Conservation (phyloP, 2,797 vertebrate species). For the Myotis findleyi region DNA sequence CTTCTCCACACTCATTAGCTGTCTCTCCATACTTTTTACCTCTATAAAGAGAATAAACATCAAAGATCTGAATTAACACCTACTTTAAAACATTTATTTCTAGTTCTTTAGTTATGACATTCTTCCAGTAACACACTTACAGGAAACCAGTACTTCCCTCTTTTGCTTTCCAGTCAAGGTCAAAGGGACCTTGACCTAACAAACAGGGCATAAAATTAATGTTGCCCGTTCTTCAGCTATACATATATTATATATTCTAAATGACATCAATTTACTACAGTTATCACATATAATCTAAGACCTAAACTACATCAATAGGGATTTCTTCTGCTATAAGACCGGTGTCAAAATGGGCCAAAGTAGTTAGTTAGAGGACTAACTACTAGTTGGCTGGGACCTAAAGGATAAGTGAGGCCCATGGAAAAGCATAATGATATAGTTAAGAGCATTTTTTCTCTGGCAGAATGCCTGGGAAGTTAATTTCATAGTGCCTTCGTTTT, state of each 20-base stretch:
- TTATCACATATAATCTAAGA: background rate
- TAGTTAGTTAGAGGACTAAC: background rate
- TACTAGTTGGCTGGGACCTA: background rate
- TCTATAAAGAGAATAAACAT: constrained; percentile 84
- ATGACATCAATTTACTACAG: background rate
- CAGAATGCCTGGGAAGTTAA: background rate
- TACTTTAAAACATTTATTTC: constrained; percentile 7
- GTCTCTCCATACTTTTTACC: constrained; percentile 97
- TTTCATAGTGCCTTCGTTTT: constrained; percentile 18
- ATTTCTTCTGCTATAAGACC: background rate
- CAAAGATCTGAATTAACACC: constrained; percentile 46
- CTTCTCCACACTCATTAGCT: constrained; percentile 98
- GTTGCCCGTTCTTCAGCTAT: background rate
- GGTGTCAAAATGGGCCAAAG: background rate
- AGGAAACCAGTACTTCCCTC: background rate
- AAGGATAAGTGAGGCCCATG: background rate
- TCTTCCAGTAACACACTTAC: background rate
- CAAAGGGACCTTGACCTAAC: background rate
- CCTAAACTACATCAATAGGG: background rate
- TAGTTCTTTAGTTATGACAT: constrained; percentile 17
- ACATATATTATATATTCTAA: background rate
- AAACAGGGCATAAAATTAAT: constrained; percentile 29
- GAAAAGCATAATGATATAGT: background rate
- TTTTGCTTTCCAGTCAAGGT: background rate
- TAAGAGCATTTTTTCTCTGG: background rate